Evolutionary conservation across 2,113 vertebrate genomes (phyloP).

Genomic region (Thunnus thynnus): DNA sequence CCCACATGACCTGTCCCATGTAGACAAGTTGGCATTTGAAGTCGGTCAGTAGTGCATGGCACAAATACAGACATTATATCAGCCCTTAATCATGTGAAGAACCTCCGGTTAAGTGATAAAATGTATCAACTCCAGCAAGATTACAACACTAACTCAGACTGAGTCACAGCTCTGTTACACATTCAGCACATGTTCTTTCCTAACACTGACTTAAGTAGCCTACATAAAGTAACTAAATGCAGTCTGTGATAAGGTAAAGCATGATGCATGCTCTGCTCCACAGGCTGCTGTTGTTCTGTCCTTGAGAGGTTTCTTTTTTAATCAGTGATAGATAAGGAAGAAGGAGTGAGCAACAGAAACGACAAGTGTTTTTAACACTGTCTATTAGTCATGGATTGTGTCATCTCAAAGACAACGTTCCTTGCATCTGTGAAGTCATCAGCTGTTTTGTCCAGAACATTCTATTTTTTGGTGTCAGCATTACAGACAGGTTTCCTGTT

Average conservation of each 20-base stretch:
- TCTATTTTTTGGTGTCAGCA: conserved; percentile 11
- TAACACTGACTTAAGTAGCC: neutral
- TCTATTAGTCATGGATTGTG: conserved; percentile 11
- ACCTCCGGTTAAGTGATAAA: neutral
- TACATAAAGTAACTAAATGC: neutral
- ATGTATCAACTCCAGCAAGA: neutral
- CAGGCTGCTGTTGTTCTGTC: conserved; percentile 9
- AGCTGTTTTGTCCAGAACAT: neutral
- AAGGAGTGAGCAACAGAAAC: neutral
- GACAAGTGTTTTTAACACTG: neutral
- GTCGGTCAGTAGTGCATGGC: neutral
- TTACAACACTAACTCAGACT: neutral
- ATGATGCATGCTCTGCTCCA: neutral
- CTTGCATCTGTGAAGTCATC: neutral
- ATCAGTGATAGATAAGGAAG: conserved; percentile 30
- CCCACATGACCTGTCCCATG: neutral
- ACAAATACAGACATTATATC: neutral
- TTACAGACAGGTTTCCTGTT: conserved; percentile 1
- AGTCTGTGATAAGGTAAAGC: neutral
- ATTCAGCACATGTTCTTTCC: neutral
- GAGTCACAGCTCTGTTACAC: neutral
- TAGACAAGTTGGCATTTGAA: neutral
- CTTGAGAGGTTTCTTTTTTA: conserved; percentile 22
- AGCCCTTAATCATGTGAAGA: neutral
- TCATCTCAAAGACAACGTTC: neutral